Conservation (phyloP, 1,140 invertebrate genomes). For the Phthorimaea operculella region DNA sequence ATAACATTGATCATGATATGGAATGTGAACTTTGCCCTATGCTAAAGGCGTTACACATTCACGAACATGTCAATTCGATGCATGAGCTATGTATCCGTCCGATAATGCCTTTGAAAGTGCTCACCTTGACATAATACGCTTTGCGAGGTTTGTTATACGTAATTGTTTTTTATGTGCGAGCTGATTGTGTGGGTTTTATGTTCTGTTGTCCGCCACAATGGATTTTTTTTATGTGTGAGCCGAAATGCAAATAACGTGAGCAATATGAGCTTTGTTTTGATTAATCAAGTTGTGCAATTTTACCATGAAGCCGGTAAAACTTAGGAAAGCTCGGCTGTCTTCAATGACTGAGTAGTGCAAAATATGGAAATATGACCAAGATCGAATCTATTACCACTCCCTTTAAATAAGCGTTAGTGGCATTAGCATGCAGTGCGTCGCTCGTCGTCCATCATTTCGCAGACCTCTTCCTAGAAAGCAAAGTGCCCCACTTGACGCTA, state of each 20-base stretch:
- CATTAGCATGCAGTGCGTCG: constrained; percentile 43
- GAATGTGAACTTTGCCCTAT: constrained; percentile 5
- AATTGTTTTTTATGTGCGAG: constrained; percentile 22
- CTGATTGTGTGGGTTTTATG: constrained; percentile 13
- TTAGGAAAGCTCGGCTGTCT: no score
- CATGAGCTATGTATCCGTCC: constrained; percentile 1
- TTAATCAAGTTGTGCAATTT: constrained; percentile 33
- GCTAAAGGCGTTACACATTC: constrained; percentile 4
- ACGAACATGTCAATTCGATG: constrained; percentile 2
- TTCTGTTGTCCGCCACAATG: not conserved
- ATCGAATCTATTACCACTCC: no score
- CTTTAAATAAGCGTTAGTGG: no score
- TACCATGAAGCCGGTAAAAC: no score
- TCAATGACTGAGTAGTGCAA: no score
- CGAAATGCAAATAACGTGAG: constrained; percentile 19
- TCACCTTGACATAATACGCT: constrained; percentile 34
- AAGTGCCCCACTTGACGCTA: constrained; percentile 45
- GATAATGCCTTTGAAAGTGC: constrained; percentile 24
- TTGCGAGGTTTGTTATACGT: constrained; percentile 19
- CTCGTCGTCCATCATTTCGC: constrained; percentile 45
- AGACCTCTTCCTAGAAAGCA: constrained; percentile 58
- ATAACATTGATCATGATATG: not conserved
- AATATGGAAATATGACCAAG: no score
- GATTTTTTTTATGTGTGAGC: constrained; percentile 14
- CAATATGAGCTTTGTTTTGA: constrained; percentile 14